Evolutionary conservation across 2,888 invertebrate species (phyloP).

Genomic region (Andrena praecox): DNA sequence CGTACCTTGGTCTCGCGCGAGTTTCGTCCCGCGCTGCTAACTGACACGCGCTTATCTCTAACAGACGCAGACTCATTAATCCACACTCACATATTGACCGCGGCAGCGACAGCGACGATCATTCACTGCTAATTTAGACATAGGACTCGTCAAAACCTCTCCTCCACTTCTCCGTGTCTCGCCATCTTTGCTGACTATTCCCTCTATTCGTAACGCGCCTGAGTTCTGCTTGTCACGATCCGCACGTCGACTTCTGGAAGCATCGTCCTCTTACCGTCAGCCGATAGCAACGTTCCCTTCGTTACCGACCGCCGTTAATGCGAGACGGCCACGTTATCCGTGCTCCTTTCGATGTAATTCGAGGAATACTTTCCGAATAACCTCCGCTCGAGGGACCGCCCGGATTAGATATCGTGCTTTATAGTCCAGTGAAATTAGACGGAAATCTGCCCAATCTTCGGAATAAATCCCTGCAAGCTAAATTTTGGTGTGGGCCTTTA

Average conservation of each 20-base stretch:
- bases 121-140: slow-evolving; percentile 79
- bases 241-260: slow-evolving; percentile 22
- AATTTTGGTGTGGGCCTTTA: no score
- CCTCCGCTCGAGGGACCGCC: no score
- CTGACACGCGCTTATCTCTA: slow-evolving; percentile 69
- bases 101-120: slow-evolving; percentile 61
- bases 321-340: no score
- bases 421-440: no score
- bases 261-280: not conserved
- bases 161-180: slow-evolving; percentile 73
- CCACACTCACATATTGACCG: slow-evolving; percentile 76
- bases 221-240: slow-evolving; percentile 31
- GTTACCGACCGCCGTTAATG: not conserved
- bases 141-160: slow-evolving; percentile 75
- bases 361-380: not conserved
- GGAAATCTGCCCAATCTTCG: no score
- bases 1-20: slow-evolving; percentile 78
- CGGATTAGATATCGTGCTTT: not conserved
- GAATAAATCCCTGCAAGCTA: no score
- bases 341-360: not conserved
- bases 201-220: slow-evolving; percentile 60
- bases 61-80: slow-evolving; percentile 64
- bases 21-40: slow-evolving; percentile 54
- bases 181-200: slow-evolving; percentile 73
- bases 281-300: slow-evolving; percentile 3